phyloP scores from a whole-genome alignment of 2,888 invertebrate species.

The Zygothrica quintamaculata region DNA sequence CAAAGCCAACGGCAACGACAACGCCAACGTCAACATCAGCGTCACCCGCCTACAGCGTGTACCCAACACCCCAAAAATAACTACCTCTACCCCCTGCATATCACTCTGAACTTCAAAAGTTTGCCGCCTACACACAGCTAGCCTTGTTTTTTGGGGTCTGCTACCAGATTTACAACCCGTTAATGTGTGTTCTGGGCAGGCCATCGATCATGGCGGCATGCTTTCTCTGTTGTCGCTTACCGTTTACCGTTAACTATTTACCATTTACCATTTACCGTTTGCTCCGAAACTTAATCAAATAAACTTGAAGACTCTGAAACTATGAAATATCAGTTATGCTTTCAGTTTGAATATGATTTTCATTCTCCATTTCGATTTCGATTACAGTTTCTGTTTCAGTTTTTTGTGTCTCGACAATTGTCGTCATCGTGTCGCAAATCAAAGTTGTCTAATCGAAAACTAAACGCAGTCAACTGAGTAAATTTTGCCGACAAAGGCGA shows the following conservation, averaged over 20 bases:
- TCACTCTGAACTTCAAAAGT: slow-evolving; percentile 61
- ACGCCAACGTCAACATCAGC: too few species aligned
- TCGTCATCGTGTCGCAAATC: slow-evolving; percentile 77
- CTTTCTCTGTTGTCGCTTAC: slow-evolving; percentile 56
- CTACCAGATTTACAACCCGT: slow-evolving; percentile 77
- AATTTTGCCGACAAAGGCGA: slow-evolving; percentile 81
- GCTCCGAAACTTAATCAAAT: slow-evolving; percentile 55
- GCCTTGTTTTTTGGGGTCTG: slow-evolving; percentile 53
- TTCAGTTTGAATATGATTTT: too few species aligned
- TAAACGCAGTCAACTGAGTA: slow-evolving; percentile 72
- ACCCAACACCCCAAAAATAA: slow-evolving; percentile 1
- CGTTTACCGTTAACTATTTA: slow-evolving; percentile 23
- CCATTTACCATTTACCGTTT: slow-evolving; percentile 5
- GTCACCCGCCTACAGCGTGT: slow-evolving; percentile 17
- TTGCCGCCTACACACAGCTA: slow-evolving; percentile 45
- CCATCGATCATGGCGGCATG: slow-evolving; percentile 80
- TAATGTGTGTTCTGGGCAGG: slow-evolving; percentile 70
- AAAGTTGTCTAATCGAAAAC: slow-evolving; percentile 80
- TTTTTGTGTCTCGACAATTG: slow-evolving; percentile 53
- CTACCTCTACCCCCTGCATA: slow-evolving; percentile 12
- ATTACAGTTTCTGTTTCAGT: background rate
- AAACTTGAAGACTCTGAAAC: slow-evolving; percentile 58
- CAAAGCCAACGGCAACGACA: too few species aligned
- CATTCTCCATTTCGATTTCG: too few species aligned
- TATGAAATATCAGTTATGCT: slow-evolving; percentile 57